Conservation (phyloP, 2,888 invertebrate genomes). For the Noctua janthe region DNA sequence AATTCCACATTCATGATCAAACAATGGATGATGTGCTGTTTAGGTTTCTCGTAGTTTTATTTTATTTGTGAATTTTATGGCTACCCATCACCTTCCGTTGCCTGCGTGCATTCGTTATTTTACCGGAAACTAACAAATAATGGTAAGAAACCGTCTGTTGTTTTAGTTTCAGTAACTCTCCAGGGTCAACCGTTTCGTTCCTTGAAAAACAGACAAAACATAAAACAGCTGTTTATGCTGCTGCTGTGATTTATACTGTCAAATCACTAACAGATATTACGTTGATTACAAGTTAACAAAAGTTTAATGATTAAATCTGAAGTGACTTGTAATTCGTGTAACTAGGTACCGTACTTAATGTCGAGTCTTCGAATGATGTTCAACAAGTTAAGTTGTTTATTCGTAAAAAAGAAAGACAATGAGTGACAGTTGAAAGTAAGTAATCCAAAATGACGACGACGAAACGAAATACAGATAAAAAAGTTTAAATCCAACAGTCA, state of each 20-base stretch:
- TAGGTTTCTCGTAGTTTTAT: slow-evolving; percentile 6
- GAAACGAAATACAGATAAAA: background rate
- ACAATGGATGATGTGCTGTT: slow-evolving; percentile 1
- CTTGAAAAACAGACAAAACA: slow-evolving; percentile 45
- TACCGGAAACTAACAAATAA: slow-evolving; percentile 24
- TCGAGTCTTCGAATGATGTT: background rate
- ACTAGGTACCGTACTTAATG: no score
- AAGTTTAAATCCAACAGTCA: background rate
- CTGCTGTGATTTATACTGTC: slow-evolving; percentile 21
- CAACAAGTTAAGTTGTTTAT: background rate
- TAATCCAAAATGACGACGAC: background rate
- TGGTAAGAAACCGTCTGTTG: slow-evolving; percentile 13
- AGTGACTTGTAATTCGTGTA: background rate
- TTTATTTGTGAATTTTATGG: background rate
- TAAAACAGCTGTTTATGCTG: slow-evolving; percentile 52
- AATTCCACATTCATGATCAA: slow-evolving; percentile 9
- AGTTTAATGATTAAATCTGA: background rate
- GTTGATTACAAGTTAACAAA: slow-evolving; percentile 8
- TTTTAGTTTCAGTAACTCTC: slow-evolving; percentile 29
- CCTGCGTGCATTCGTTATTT: slow-evolving; percentile 3
- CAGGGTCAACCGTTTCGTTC: slow-evolving; percentile 41
- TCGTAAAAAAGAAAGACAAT: background rate
- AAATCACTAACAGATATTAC: slow-evolving; percentile 4
- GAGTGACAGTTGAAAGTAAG: background rate
- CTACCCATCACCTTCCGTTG: background rate